phyloP scores from a whole-genome alignment of 2,888 invertebrate genomes.

The Clistopyga incitator region DNA sequence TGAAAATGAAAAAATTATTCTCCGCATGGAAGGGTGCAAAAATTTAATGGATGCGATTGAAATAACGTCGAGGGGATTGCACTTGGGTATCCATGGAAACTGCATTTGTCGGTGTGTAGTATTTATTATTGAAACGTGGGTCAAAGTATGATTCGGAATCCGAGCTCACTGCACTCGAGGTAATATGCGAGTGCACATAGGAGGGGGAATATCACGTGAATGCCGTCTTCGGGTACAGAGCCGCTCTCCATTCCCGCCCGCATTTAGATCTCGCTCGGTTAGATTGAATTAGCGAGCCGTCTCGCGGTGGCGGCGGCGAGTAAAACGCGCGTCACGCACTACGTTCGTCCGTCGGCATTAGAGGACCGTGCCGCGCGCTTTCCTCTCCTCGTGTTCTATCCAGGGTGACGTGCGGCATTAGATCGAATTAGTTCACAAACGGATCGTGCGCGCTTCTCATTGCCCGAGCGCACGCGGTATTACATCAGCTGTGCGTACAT shows the following conservation, averaged over 20 bases:
- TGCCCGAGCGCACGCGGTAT: slow-evolving; percentile 1
- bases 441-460: slow-evolving; percentile 14
- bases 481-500: neutral
- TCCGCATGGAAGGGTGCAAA: neutral
- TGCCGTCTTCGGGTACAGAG: slow-evolving; percentile 15
- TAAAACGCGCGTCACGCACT: slow-evolving; percentile 58
- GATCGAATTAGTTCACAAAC: slow-evolving; percentile 59
- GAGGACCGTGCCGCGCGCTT: slow-evolving; percentile 37
- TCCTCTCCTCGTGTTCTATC: slow-evolving; percentile 21
- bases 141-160: slow-evolving; percentile 39
- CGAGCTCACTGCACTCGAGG: slow-evolving; percentile 31
- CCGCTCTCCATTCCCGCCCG: slow-evolving; percentile 15
- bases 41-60: neutral
- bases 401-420: slow-evolving; percentile 53
- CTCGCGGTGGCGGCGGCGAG: slow-evolving; percentile 23
- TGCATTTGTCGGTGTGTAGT: neutral
- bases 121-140: slow-evolving; percentile 30
- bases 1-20: neutral
- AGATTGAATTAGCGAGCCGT: slow-evolving; percentile 59
- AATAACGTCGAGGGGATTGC: neutral
- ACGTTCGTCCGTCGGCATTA: slow-evolving; percentile 30
- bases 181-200: neutral
- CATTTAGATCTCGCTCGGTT: slow-evolving; percentile 54
- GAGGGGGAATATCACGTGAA: slow-evolving; percentile 4
- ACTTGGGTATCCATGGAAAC: slow-evolving; percentile 3